These are phyloP conservation scores for Microhierax caerulescens DNA, from an alignment of 2,797 vertebrate species.

Conservation along the genomic window DNA sequence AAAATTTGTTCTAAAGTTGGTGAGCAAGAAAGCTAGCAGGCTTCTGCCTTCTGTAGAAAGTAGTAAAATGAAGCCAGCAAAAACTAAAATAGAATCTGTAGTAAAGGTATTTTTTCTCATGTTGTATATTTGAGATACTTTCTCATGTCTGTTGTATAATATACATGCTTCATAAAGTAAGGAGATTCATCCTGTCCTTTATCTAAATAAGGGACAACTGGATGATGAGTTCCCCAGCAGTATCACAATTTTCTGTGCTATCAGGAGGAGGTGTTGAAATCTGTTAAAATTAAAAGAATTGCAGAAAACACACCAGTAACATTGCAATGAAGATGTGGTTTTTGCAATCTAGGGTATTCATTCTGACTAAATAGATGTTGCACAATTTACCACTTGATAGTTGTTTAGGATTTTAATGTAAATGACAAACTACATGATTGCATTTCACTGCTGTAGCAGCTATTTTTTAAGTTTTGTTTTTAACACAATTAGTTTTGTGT, in stretches of 20 bases:
- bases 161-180: background rate
- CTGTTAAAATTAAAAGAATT: conserved; percentile 28
- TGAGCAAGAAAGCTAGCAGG: background rate
- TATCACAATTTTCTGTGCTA: background rate
- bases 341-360: conserved; percentile 20
- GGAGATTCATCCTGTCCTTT: background rate
- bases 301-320: background rate
- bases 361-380: conserved; percentile 52
- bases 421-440: background rate
- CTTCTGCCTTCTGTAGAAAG: background rate
- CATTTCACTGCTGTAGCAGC: background rate
- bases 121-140: background rate
- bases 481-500: background rate
- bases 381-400: conserved; percentile 3
- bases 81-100: background rate
- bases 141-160: background rate
- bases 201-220: background rate
- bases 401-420: conserved; percentile 44
- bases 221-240: background rate
- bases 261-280: background rate
- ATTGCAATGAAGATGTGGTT: background rate
- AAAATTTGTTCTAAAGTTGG: background rate
- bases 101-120: background rate
- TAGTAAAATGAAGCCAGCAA: background rate
- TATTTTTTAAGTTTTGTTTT: background rate